Percentiles rank a stretch among this genome's conserved stretches.
These are phyloP conservation scores for Cottoperca gobio DNA, from an alignment of 2,797 vertebrate genomes.

Conservation along the genomic window DNA sequence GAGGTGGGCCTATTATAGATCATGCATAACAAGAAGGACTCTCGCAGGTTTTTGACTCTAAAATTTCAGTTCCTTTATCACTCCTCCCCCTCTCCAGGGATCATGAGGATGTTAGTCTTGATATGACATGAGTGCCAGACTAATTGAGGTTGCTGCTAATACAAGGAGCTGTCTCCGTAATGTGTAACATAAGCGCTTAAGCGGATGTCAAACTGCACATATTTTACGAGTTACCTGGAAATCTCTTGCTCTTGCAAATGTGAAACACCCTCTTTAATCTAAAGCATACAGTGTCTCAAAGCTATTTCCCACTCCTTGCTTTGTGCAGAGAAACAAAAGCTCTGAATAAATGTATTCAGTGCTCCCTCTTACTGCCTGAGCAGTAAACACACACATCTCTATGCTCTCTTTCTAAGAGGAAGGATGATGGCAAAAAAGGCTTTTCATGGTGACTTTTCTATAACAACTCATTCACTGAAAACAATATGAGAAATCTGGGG, in stretches of 20 bases:
- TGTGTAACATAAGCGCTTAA: conserved; percentile 19
- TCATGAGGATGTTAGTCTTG: neutral
- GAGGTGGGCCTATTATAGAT: conserved; percentile 68
- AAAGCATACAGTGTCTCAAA: conserved; percentile 21
- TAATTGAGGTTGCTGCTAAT: conserved; percentile 13
- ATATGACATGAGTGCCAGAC: conserved; percentile 6
- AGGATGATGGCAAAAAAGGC: conserved; percentile 36
- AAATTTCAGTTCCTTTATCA: conserved; percentile 43
- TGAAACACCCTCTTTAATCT: conserved; percentile 23
- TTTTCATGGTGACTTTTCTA: conserved; percentile 52
- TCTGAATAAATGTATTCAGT: conserved; percentile 30
- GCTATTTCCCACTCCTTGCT: conserved; percentile 17
- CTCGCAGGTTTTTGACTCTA: conserved; percentile 44
- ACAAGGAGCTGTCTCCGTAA: neutral
- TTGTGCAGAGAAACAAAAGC: conserved; percentile 24
- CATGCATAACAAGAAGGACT: conserved; percentile 43
- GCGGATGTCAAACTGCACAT: conserved; percentile 4
- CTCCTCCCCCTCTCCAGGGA: neutral
- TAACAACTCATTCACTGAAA: conserved; percentile 46
- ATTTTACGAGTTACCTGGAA: conserved; percentile 11
- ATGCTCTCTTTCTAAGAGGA: conserved; percentile 33
- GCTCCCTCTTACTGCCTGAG: conserved; percentile 20
- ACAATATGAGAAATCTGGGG: conserved; percentile 44
- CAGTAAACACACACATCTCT: conserved; percentile 47
- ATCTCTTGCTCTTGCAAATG: neutral